Evolutionary conservation across 2,888 invertebrate genomes (phyloP), one percentile per base, ranked within the genome.

Genomic region (Trissoscelio sp.): DNA sequence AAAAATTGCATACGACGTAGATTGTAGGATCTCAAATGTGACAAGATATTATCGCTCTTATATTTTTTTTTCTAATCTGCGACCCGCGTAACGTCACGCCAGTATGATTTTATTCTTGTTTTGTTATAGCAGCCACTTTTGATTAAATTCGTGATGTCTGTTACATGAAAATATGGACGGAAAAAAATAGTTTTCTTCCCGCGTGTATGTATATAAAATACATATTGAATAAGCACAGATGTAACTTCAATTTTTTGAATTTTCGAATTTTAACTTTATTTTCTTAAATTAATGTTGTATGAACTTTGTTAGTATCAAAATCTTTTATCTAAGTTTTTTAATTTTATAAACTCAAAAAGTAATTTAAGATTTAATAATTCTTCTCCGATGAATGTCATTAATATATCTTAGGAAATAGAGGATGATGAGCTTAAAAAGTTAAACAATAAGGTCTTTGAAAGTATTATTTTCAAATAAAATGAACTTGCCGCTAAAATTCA

Each of bases 121-220:
- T 39, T 12, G n/a, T 39, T 12, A 39, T 5, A 12, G 39, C 39
- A 39, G 39, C 39, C 39, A 39, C 39, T 44, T 44, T 44, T 44
- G 16, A 44, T 44, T 44, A 44, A 44, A 44, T 44, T 44, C 42
- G 42, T 18, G 39, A 44, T 44, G 5, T 16, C 42, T 7, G 18
- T 16, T 44, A 39, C 14, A 14, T 6, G 12, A 14, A 39, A 39
- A 14, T 16, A 44, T 39, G 39, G 11, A 9, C 11, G 34, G 7
- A 7, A 34, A 34, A 34, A 34, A 11, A 9, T 9, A 34, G 11
- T 34, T 34, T 7, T 11, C 5, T 34, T 34, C 2, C 11, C 2
- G 4, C 34, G 34, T 6, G 5, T 28, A 6, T 28, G 28, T 28
- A 28, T 6, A 6, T 6, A 34, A 2, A 2, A 11, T 11, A 34